These are phyloP conservation scores for Atrichornis clamosus DNA, from an alignment of 2,113 vertebrate genomes.

Conservation along the genomic window DNA sequence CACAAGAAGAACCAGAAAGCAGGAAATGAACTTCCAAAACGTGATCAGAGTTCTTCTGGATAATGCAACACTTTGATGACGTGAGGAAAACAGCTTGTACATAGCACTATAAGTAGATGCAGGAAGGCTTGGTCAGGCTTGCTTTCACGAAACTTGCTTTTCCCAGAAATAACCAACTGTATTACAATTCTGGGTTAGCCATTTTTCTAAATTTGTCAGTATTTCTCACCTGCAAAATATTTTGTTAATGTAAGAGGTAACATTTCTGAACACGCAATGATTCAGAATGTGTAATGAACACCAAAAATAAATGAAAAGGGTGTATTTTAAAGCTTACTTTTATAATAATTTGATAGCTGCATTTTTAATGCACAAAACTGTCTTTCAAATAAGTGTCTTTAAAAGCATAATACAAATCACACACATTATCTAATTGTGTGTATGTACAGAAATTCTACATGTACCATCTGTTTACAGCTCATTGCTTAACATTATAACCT, in stretches of 20 bases:
- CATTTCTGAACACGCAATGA: background rate
- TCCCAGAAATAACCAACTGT: background rate
- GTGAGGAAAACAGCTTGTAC: background rate
- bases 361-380: background rate
- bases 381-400: background rate
- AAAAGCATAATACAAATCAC: background rate
- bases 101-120: background rate
- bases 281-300: background rate
- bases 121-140: background rate
- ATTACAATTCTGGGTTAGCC: background rate
- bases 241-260: background rate
- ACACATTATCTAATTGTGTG: background rate
- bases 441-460: background rate
- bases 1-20: background rate
- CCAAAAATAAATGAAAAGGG: background rate
- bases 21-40: conserved; percentile 54
- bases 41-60: background rate
- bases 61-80: background rate
- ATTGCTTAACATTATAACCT: background rate
- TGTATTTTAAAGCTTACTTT: background rate
- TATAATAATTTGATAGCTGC: background rate
- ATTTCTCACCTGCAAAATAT: conserved; percentile 29
- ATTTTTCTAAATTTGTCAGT: background rate
- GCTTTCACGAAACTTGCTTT: background rate
- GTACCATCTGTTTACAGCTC: background rate